A percentile compares a stretch with the other conserved stretches of the same genome.
These are phyloP conservation scores for Muntiacus muntjak DNA, from an alignment of 2,113 vertebrate species.

Conservation along the genomic window DNA sequence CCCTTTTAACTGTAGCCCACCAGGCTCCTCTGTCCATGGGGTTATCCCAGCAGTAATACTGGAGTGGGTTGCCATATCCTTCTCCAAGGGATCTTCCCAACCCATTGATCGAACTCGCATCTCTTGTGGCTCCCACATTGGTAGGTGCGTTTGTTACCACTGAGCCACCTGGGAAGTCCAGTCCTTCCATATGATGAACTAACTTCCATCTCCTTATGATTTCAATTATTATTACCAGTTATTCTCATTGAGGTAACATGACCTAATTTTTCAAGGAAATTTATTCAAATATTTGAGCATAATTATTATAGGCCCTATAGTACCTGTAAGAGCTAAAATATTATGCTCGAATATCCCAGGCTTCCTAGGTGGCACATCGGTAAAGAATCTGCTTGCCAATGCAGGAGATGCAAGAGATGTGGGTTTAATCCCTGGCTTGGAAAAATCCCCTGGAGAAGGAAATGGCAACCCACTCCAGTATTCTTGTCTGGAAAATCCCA, in stretches of 20 bases:
- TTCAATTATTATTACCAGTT: not conserved
- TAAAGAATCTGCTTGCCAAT: not conserved
- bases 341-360: not conserved
- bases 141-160: not conserved
- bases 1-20: not conserved
- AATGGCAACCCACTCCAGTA: not conserved
- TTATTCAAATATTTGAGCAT: not conserved
- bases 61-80: not conserved
- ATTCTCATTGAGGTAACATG: not conserved
- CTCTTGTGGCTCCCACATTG: not conserved
- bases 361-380: not conserved
- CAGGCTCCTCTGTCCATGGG: not conserved
- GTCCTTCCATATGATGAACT: not conserved
- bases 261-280: not conserved
- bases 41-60: not conserved
- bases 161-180: not conserved
- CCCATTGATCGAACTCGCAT: fast-evolving
- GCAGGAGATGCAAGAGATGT: not conserved
- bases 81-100: not conserved
- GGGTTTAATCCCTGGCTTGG: not conserved
- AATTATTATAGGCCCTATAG: not conserved
- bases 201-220: not conserved
- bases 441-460: not conserved
- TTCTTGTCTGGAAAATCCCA: not conserved
- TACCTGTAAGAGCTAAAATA: not conserved